phyloP scores from a whole-genome alignment of 2,797 vertebrate genomes.

The Carduelis carduelis region DNA sequence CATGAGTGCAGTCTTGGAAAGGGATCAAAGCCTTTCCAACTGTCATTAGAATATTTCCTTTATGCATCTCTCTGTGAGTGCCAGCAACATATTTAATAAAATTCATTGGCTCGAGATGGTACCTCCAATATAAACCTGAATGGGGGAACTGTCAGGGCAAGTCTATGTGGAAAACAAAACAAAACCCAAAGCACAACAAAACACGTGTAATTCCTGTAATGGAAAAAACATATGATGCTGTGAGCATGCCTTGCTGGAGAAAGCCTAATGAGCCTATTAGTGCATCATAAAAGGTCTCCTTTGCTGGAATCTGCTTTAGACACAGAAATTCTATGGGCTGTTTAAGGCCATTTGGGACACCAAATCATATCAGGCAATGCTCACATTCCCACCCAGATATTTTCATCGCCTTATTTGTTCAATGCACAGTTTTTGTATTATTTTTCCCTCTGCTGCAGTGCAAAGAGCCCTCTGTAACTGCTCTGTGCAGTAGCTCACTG shows the following conservation, averaged over 20 bases:
- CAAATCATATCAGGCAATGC: constrained; percentile 16
- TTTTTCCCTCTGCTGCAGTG: background rate
- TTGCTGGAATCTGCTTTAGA: constrained; percentile 48
- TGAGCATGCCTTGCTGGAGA: constrained; percentile 5
- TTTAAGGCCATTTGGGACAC: constrained; percentile 46
- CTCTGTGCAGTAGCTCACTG: background rate
- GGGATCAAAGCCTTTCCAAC: constrained; percentile 78
- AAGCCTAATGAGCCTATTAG: constrained; percentile 29
- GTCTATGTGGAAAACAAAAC: constrained; percentile 69
- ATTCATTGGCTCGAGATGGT: constrained; percentile 73
- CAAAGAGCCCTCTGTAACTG: background rate
- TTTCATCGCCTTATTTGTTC: background rate
- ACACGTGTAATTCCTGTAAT: constrained; percentile 54
- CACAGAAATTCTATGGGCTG: constrained; percentile 32
- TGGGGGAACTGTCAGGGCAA: constrained; percentile 71
- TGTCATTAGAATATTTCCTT: constrained; percentile 82
- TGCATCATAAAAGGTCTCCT: constrained; percentile 41
- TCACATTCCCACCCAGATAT: constrained; percentile 11
- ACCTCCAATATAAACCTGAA: constrained; percentile 71
- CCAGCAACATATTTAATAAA: constrained; percentile 77
- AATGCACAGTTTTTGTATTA: background rate
- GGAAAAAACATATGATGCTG: constrained; percentile 44
- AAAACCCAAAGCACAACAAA: constrained; percentile 66
- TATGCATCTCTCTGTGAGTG: constrained; percentile 72
- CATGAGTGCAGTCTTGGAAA: constrained; percentile 77